Percentiles rank a stretch among this genome's conserved stretches.
phyloP scores from a whole-genome alignment of 2,113 vertebrate species.

The Laterallus jamaicensis region DNA sequence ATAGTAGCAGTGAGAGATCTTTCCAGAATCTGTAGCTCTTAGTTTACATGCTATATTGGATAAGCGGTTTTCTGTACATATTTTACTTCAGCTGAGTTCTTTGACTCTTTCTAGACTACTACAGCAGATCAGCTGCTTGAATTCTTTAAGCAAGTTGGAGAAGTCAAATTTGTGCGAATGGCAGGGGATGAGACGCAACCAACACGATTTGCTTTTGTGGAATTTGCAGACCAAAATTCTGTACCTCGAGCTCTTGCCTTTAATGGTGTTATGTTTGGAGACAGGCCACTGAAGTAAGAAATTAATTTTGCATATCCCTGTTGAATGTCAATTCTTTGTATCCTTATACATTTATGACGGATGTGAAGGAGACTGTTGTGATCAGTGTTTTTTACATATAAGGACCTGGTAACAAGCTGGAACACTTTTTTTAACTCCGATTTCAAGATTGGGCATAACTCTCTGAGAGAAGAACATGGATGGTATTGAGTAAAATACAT shows the following conservation, averaged over 20 bases:
- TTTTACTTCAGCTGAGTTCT: background rate
- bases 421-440: background rate
- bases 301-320: background rate
- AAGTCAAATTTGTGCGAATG: constrained; percentile 96
- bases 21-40: background rate
- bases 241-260: constrained; percentile 92
- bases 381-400: background rate
- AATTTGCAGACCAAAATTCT: constrained; percentile 93
- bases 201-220: constrained; percentile 94
- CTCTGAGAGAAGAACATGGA: background rate
- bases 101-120: constrained; percentile 78
- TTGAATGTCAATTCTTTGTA: background rate
- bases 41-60: background rate
- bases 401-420: background rate
- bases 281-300: constrained; percentile 93
- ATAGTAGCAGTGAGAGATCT: background rate
- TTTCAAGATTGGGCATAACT: background rate
- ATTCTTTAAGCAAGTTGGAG: constrained; percentile 95
- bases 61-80: background rate
- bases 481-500: background rate
- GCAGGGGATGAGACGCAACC: constrained; percentile 96
- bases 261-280: constrained; percentile 98
- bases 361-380: background rate
- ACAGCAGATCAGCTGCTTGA: constrained; percentile 93
- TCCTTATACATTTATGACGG: background rate